Evolutionary conservation across 2,888 invertebrate species (phyloP).

Genomic region (Acleris holmiana): DNA sequence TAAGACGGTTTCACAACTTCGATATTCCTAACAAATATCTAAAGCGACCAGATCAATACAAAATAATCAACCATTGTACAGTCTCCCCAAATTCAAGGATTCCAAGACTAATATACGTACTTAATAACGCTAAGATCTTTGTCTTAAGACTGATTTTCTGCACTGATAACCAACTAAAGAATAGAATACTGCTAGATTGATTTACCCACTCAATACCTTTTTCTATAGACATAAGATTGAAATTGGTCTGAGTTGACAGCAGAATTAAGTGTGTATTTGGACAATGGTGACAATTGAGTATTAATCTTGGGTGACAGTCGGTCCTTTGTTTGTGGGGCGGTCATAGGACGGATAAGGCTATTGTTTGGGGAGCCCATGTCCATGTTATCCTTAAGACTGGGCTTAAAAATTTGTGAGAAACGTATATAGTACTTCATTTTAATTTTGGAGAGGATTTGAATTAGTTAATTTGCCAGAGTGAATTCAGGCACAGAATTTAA

Average conservation of each 20-base stretch:
- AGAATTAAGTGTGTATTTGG: slow-evolving; percentile 26
- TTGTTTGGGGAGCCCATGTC: slow-evolving; percentile 24
- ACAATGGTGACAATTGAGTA: slow-evolving; percentile 41
- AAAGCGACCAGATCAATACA: background rate
- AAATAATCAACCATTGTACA: slow-evolving; percentile 5
- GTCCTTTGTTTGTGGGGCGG: slow-evolving; percentile 31
- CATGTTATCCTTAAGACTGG: slow-evolving; percentile 30
- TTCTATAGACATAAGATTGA: slow-evolving; percentile 6
- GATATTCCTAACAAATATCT: no score
- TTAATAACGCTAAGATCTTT: no score
- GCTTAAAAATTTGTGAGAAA: slow-evolving; percentile 19
- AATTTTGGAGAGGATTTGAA: no score
- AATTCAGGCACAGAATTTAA: no score
- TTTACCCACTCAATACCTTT: background rate
- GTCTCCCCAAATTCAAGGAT: slow-evolving; percentile 6
- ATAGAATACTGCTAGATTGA: no score
- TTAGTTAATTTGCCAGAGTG: no score
- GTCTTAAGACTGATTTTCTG: no score
- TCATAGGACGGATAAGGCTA: slow-evolving; percentile 31
- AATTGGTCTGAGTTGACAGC: slow-evolving; percentile 4
- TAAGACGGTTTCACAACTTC: no score
- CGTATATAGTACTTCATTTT: no score
- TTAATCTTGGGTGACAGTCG: slow-evolving; percentile 35
- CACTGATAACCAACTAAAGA: no score
- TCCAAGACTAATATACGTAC: slow-evolving; percentile 4